Base-by-base conservation (phyloP, 2,888 invertebrate species). In the Congeria kusceri region DNA sequence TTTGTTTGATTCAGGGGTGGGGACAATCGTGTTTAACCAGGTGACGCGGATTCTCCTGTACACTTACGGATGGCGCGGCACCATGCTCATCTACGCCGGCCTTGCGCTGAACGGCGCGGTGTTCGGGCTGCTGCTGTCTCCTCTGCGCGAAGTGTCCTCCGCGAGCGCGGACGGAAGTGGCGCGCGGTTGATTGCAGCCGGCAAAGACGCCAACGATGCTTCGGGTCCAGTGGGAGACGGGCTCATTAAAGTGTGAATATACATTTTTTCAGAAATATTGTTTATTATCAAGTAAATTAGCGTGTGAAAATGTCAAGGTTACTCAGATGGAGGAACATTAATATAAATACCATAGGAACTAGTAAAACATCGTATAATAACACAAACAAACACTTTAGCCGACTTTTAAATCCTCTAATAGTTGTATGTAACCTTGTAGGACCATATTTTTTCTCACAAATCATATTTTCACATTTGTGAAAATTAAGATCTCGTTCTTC, bases 81-180 rank as follows among this genome's bases (percentile, higher is more conserved):
- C 98, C 1, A 95, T 98, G 95, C 94, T 97, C 32, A 76, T 98
- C 67, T 96, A 97, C 56, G 96, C 97, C 27, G 97, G 96, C 13
- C 95, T 98, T 44, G 96, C 98, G 62, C 94, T 98, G 32, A 96
- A 97, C 92, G 98, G 98, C 92, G 95, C 96, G 73, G 95, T 98
- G 63, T 97, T 98, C 90, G 99, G 99, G 32, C 95, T 96, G 0
- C 95, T 99, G 92, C 98, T 99, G 93, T 95, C 96, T 81, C 98
- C 98, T 0, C 94, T 64, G 1, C 27, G 25, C 18, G 32, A 32
- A 32, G 4, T 32, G 4, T 11, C 5, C 32, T 5, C 20, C 23
- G 13, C 13, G n/a, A 27, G 18, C 5, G 23, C 3, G 44, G 25
- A 13, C 39, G 46, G 15, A 44, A 18, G 15, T 63, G 23, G 18